Evolutionary conservation across 2,888 invertebrate genomes (phyloP).

Genomic region (Ditula angustiorana): DNA sequence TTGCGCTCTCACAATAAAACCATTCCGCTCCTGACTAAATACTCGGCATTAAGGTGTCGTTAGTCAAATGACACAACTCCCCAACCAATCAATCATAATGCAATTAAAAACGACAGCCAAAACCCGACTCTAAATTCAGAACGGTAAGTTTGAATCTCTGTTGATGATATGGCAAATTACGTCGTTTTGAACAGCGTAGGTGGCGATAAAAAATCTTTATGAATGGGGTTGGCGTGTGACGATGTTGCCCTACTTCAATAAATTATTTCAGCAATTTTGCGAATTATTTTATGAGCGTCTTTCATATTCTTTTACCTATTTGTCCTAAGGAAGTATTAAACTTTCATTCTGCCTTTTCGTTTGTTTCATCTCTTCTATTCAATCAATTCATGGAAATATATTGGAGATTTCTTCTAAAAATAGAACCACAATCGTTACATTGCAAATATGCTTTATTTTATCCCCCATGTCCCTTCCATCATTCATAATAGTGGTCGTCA

Average conservation of each 20-base stretch:
- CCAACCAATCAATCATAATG: slow-evolving; percentile 47
- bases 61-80: slow-evolving; percentile 72
- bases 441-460: slow-evolving; percentile 62
- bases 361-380: not conserved
- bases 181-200: slow-evolving; percentile 41
- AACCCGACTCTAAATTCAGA: slow-evolving; percentile 40
- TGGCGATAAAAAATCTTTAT: slow-evolving; percentile 70
- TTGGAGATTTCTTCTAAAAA: slow-evolving; percentile 14
- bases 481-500: slow-evolving; percentile 82
- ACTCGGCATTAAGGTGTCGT: slow-evolving; percentile 82
- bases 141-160: slow-evolving; percentile 41
- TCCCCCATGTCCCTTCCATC: slow-evolving; percentile 69
- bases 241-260: slow-evolving; percentile 70
- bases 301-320: slow-evolving; percentile 44
- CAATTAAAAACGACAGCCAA: slow-evolving; percentile 33
- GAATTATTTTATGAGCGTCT: slow-evolving; percentile 70
- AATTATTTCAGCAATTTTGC: slow-evolving; percentile 70
- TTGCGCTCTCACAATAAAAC: slow-evolving; percentile 78
- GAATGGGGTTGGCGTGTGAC: slow-evolving; percentile 76
- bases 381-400: not conserved
- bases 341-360: not conserved
- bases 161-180: slow-evolving; percentile 25
- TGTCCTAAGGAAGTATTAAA: slow-evolving; percentile 25
- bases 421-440: slow-evolving; percentile 42
- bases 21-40: slow-evolving; percentile 78